Evolutionary conservation across 2,113 vertebrate genomes (phyloP), one percentile per base, ranked within the genome.

Genomic region (Coregonus clupeaformis): DNA sequence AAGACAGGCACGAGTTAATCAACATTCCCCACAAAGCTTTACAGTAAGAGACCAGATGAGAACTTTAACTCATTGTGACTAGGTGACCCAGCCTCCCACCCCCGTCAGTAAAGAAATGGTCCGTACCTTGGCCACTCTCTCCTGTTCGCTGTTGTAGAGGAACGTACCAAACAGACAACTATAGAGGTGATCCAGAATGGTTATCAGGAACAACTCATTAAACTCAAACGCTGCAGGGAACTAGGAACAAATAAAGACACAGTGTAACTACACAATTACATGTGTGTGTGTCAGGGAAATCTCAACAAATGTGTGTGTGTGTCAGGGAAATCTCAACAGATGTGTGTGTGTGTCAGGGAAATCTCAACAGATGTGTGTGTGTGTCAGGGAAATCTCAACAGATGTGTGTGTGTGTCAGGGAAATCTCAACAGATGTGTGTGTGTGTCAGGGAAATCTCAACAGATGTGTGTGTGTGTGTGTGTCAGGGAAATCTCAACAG

Each of bases 131-230:
- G 92, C 91, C 49, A 91, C 55, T 74, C 94, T 89, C 77, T 98
- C 96, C 84, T 96, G 94, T 77, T 99, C 97, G 82, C 94, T 96
- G 92, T 96, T 97, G 80, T 93, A 96, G 68, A 99, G 92, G 91
- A 99, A 99, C 11, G 96, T 98, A 42, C 97, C 97, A 77, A 98
- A 99, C 66, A 99, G 94, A 81, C 97, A 97, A 88, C 97, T 99
- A 89, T 98, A 98, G 16, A 99, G 95, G 82, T 99, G 97, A 84
- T 99, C 97, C 93, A 98, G 89, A 86, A 98, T 93, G 13, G 95
- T 97, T 83, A 99, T 91, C 85, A 99, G 91, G 92, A 98, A 97
- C 22, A 98, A 88, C 83, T 99, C 97, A 0, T 97, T 99, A 86
- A 98, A 98, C 88, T 98, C 97, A 84, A 99, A 99, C 1, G 97